phyloP scores from a whole-genome alignment of 2,113 vertebrate species.

The Turdus rufiventris region DNA sequence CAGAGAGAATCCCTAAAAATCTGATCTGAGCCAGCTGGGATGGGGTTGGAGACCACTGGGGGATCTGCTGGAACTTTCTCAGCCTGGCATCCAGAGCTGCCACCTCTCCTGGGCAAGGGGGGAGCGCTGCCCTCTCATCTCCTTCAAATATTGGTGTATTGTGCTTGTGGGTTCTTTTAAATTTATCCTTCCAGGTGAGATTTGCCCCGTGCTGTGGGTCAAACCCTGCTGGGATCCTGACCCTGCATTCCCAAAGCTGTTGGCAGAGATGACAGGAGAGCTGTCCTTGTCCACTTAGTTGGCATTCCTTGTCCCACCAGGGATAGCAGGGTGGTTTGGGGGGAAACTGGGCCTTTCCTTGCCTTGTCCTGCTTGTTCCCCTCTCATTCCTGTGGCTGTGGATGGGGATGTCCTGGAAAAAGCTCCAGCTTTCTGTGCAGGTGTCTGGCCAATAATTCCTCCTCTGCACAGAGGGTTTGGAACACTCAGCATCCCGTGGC shows the following conservation, averaged over 20 bases:
- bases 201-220: not conserved
- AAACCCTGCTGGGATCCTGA: not conserved
- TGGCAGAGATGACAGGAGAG: not conserved
- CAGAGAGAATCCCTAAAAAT: not conserved
- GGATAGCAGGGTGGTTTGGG: not conserved
- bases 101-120: not conserved
- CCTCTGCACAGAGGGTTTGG: not conserved
- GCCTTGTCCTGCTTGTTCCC: accelerated
- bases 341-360: not conserved
- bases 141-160: not conserved
- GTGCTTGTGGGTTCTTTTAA: not conserved
- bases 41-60: not conserved
- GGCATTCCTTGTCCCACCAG: not conserved
- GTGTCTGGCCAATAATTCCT: not conserved
- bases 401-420: not conserved
- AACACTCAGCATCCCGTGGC: not conserved
- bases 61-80: not conserved
- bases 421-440: not conserved
- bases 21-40: not conserved
- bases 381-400: accelerated
- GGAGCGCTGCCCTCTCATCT: not conserved
- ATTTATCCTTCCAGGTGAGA: not conserved
- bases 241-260: accelerated
- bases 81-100: not conserved
- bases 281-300: not conserved